These are phyloP conservation scores for Phataginus tetradactyla DNA, from an alignment of 2,797 vertebrate species.

Conservation along the genomic window DNA sequence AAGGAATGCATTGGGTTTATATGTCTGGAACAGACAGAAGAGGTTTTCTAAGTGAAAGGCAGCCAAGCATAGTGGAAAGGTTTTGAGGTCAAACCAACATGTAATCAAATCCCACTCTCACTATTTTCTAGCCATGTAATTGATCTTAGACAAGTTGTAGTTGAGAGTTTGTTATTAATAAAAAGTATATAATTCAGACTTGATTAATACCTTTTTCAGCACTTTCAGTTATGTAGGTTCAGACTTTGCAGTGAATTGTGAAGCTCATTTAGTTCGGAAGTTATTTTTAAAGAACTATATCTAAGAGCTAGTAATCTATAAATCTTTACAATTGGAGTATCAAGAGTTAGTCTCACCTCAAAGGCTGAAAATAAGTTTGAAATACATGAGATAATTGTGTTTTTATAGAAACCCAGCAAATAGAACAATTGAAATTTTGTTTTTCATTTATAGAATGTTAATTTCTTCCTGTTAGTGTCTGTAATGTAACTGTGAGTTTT, in stretches of 20 bases:
- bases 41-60: constrained; percentile 67
- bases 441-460: constrained; percentile 70
- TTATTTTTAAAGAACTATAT: constrained; percentile 63
- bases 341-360: constrained; percentile 5
- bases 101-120: background rate
- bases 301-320: constrained; percentile 28
- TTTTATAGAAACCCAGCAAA: constrained; percentile 43
- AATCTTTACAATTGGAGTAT: constrained; percentile 60
- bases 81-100: background rate
- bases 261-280: constrained; percentile 51
- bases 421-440: constrained; percentile 69
- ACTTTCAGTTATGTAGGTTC: background rate
- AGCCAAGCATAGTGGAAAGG: background rate
- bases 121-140: background rate
- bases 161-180: constrained; percentile 50
- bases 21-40: constrained; percentile 44
- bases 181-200: background rate
- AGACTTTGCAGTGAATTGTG: background rate
- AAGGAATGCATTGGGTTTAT: background rate
- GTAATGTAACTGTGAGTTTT: constrained; percentile 39
- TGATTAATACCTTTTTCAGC: constrained; percentile 54
- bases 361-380: constrained; percentile 56
- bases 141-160: constrained; percentile 51
- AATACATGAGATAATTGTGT: constrained; percentile 56
- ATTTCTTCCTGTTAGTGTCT: constrained; percentile 67